These are phyloP conservation scores for Bubo blakistoni DNA, from an alignment of 2,113 vertebrate genomes.

Conservation along the genomic window DNA sequence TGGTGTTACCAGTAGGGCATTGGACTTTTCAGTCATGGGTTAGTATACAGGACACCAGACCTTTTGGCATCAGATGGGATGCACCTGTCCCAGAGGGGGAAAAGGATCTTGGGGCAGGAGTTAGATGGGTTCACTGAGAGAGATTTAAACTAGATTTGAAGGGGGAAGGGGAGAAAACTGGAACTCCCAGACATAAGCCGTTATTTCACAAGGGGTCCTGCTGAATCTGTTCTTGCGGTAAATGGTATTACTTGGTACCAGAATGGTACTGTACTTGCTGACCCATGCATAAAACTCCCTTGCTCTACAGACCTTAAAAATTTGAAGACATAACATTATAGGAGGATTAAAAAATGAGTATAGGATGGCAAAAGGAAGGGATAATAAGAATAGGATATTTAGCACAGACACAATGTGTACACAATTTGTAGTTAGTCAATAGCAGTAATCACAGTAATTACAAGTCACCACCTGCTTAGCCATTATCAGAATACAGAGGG, in stretches of 20 bases:
- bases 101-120: no score
- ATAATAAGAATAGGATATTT: not conserved
- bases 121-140: no score
- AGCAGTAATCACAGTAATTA: not conserved
- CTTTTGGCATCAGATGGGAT: no score
- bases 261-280: not conserved
- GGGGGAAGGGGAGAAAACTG: no score
- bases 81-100: no score
- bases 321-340: not conserved
- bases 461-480: not conserved
- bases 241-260: not conserved
- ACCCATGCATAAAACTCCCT: not conserved
- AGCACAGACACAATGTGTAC: not conserved
- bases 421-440: not conserved
- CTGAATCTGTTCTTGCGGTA: not conserved
- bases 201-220: not conserved
- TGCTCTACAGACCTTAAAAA: not conserved
- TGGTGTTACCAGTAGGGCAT: no score
- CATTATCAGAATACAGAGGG: not conserved
- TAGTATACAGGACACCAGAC: no score
- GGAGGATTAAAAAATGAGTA: not conserved
- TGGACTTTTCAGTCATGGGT: no score
- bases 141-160: no score
- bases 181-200: rapidly evolving
- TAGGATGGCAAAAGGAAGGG: not conserved